Evolutionary conservation across 2,113 vertebrate species (phyloP), one percentile per base, ranked within the genome.

Genomic region (Tursiops truncatus): DNA sequence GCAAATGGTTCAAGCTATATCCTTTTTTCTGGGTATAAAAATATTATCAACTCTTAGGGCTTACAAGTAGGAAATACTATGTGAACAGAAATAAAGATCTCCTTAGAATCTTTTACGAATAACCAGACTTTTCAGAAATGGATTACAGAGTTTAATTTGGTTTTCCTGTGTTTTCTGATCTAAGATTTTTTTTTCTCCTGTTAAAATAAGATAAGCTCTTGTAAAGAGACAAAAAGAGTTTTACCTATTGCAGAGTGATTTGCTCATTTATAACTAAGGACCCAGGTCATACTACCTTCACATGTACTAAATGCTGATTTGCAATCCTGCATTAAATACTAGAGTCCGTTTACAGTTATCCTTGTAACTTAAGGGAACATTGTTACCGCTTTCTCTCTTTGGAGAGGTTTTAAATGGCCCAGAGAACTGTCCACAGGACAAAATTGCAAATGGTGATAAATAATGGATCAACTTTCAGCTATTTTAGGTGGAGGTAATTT

Each of bases 351-450:
- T 97, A 65, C 62, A 14, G 88, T 94, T 93, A 70, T 87, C 83
- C 87, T 95, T 95, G 88, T 77, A 70, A 81, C 76, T 84, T 92
- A 93, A 97, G 58, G 91, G 89, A 74, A n/a, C 2, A 0, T n/a
- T 76, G 25, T 71, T 67, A 82, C 3, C 15, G 23, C 92, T 81
- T 85, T 91, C 86, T 96, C 58, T 96, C 94, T 96, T 94, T 89
- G 84, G 76, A 91, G 85, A 97, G 90, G 94, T 95, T 97, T 97
- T 96, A 97, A 93, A 65, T 96, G 81, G n/a, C 92, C 67, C 18
- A 47, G 84, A 95, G 76, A 95, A 85, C 31, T 89, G 84, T 95
- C 71, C 67, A 77, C 74, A n/a, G 90, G 38, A 96, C 94, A 92
- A n/a, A 96, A 91, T 88, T 68, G 47, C 84, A 70, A 73, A 53